Conservation (phyloP, 2,797 vertebrate genomes). For the Sebastes umbrosus region DNA sequence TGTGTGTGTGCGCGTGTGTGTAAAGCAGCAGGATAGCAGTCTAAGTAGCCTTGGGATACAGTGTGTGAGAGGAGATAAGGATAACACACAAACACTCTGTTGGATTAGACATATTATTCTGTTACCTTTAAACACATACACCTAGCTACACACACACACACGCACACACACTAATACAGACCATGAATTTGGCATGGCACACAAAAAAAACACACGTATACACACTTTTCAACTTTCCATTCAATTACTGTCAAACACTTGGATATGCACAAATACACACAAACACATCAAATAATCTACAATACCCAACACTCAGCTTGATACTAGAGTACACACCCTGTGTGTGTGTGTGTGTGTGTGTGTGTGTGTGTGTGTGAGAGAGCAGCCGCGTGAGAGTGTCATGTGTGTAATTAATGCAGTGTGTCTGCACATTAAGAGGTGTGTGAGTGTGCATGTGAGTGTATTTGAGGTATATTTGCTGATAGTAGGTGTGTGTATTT, state of each 20-base stretch:
- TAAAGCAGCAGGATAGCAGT: conserved; percentile 50
- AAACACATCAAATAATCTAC: background rate
- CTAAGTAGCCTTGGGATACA: conserved; percentile 57
- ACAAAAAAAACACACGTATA: background rate
- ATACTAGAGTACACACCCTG: background rate
- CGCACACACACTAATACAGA: background rate
- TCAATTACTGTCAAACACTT: conserved; percentile 16
- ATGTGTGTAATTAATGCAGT: background rate
- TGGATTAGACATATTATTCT: conserved; percentile 51
- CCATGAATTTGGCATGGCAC: background rate
- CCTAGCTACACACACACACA: background rate
- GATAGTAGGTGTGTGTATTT: background rate
- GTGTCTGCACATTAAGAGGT: background rate
- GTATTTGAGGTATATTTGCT: background rate
- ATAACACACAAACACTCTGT: conserved; percentile 46
- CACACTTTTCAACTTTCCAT: conserved; percentile 7
- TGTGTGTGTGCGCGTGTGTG: background rate
- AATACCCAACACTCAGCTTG: background rate
- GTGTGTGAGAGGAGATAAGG: conserved; percentile 67
- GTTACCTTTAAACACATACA: conserved; percentile 37
- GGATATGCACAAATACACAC: background rate
- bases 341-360: background rate
- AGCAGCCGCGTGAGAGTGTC: too few species aligned
- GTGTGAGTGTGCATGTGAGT: background rate
- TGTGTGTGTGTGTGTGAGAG: background rate